Base-by-base conservation (phyloP, 2,888 invertebrate genomes). In the Habroteleia sp. region DNA sequence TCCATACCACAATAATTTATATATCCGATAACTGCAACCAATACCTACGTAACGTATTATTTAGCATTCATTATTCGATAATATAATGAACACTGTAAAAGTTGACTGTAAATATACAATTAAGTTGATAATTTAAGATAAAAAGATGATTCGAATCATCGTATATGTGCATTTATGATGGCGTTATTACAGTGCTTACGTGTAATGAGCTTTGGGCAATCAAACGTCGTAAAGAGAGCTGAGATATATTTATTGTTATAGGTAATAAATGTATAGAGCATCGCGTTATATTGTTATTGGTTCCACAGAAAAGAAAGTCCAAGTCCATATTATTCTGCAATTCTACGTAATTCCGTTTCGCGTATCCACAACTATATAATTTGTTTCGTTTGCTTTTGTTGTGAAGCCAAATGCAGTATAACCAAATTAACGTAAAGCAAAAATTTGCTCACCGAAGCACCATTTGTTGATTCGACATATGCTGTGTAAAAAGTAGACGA, bases 161-260 rank as follows among this genome's bases (percentile, higher is more conserved):
- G 77, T 71, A 69, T 65, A 79, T 75, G 79, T 81, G 81, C 82
- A 83, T 82, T 82, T 83, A 83, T 78, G 71, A 77, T 74, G 81
- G 79, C 81, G 80, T 80, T 82, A 80, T 83, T 82, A 79, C 81
- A 76, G 48, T 56, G 58, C 54, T 63, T 66, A 58, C 37, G 54
- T 50, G 56, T 50, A 72, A 79, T 81, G 27, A 46, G 65, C 54
- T 77, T 63, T 52, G 52, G 60, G 74, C 63, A 66, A 68, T 65
- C 58, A 35, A 63, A 73, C 60, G 75, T 77, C 77, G 66, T 66
- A 75, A 81, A 81, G 77, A 85, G 81, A 84, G 82, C 83, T 85
- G 84, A 84, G 82, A 85, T 85, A 85, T 86, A 86, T 87, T 84
- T 84, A 84, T 83, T 82, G 65, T 81, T 77, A 79, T 80, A 73